Base-by-base conservation (phyloP, 1,140 invertebrate genomes). In the Maniola jurtina region DNA sequence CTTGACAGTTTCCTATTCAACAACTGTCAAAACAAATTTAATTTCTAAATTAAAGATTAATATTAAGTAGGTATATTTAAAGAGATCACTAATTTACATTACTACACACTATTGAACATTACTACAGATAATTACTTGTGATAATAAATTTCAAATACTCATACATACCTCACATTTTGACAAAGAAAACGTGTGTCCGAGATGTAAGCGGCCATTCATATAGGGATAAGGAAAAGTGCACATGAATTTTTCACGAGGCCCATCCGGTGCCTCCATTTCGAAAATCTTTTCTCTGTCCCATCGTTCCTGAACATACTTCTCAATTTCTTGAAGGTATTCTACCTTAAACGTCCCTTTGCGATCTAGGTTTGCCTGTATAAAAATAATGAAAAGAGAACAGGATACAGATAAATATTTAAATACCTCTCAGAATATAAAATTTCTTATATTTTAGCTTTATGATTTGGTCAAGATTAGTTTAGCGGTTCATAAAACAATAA, bases 211-310 rank as follows among this genome's bases (percentile, higher is more conserved):
- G 34, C 99, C 99, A 94, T 99, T 99, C 99, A 99, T 99, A 79
- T 99, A 99, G 0, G 99, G 99, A 93, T 96, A 99, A 5, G 99
- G 99, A 93, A 99, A 99, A 8, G 97, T 99, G 11, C 95, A 95
- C 42, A 99, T 92, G 86, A 96, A 99, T 82, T 99, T 99, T 71
- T 97, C 96, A 80, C 95, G 87, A 13, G 86, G 62, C 35, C 87
- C 79, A 13, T 81, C 73, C 0, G 96, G 96, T 25, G 96, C 96
- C 92, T 98, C 94, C 13, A 93, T 89, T 91, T 98, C 95, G 86
- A 96, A 96, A 6, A 97, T 92, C 78, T 95, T 96, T 35, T 95
- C 93, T 47, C 90, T 81, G 57, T 96, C 93, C 98, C 98, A 99
- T 88, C 93, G 93, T 61, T 93, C 88, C 91, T 98, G 98, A 10